Percentiles rank a stretch among this genome's conserved stretches.
These are phyloP conservation scores for Austrofundulus limnaeus DNA, from an alignment of 2,113 vertebrate genomes.

Conservation along the genomic window DNA sequence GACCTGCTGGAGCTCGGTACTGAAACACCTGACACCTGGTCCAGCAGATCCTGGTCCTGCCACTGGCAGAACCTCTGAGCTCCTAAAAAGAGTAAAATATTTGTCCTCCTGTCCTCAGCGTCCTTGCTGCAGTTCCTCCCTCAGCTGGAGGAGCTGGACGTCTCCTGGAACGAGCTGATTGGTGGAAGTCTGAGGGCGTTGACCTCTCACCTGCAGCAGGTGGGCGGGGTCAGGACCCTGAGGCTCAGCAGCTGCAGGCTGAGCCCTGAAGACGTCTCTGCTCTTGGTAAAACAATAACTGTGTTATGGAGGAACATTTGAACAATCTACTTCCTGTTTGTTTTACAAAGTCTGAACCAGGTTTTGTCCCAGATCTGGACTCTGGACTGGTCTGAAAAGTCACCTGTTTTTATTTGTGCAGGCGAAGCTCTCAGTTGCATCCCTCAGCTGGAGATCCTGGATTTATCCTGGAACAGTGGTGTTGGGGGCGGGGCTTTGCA, in stretches of 20 bases:
- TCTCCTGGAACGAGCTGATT: conserved; percentile 89
- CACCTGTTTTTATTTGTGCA: conserved; percentile 42
- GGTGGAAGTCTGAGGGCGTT: conserved; percentile 79
- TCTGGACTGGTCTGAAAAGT: too few species aligned
- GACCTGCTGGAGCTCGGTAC: conserved; percentile 82
- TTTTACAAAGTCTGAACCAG: neutral
- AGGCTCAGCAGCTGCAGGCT: conserved; percentile 84
- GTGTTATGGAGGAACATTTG: too few species aligned
- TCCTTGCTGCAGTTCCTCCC: conserved; percentile 79
- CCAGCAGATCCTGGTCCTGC: too few species aligned
- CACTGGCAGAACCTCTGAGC: too few species aligned
- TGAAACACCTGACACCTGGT: neutral
- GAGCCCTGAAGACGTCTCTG: conserved; percentile 76
- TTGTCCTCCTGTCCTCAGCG: conserved; percentile 53
- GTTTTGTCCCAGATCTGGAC: neutral
- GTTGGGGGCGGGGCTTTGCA: conserved; percentile 83
- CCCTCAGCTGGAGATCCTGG: conserved; percentile 83
- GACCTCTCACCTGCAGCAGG: conserved; percentile 78
- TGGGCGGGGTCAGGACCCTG: conserved; percentile 78
- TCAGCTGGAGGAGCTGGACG: conserved; percentile 83
- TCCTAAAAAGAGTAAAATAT: too few species aligned
- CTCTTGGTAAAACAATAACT: conserved; percentile 79
- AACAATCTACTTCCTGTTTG: too few species aligned
- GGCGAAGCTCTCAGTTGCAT: conserved; percentile 78
- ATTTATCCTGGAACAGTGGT: conserved; percentile 88